Evolutionary conservation across 2,888 invertebrate species (phyloP).

Genomic region (Acrobasis repandana): DNA sequence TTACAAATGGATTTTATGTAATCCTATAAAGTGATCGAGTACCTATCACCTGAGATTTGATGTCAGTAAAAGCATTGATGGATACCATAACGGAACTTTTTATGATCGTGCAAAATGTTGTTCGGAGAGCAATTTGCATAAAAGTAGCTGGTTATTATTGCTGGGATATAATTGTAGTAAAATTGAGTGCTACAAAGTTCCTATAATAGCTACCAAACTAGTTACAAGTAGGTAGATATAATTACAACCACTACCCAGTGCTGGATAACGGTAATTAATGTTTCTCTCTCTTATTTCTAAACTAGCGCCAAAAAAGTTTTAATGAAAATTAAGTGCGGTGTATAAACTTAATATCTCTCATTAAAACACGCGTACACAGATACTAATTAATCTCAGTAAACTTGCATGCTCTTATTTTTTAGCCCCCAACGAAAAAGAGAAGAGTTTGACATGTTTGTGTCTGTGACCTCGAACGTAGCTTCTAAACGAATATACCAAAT

Average conservation of each 20-base stretch:
- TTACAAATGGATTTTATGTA: conserved; percentile 16
- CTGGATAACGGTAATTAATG: conserved; percentile 6
- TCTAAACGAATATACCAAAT: too few relatives aligned
- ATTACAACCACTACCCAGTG: neutral
- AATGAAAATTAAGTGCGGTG: neutral
- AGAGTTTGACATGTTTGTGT: too few relatives aligned
- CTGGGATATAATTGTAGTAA: neutral
- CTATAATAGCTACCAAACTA: neutral
- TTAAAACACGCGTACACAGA: neutral
- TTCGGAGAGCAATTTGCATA: conserved; percentile 7
- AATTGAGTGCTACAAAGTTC: conserved; percentile 3
- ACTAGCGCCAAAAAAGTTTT: neutral
- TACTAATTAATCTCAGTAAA: neutral
- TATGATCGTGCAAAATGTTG: conserved; percentile 9
- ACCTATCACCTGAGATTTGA: neutral
- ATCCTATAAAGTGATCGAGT: conserved; percentile 10
- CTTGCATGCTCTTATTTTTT: too few relatives aligned
- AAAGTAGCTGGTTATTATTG: conserved; percentile 7
- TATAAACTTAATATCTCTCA: neutral
- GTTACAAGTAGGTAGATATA: conserved; percentile 5
- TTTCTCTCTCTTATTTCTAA: neutral
- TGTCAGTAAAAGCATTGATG: conserved; percentile 7
- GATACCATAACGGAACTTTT: conserved; percentile 15
- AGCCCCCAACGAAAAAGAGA: too few relatives aligned
- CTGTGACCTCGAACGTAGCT: too few relatives aligned